Evolutionary conservation across 2,113 vertebrate genomes (phyloP), one percentile per base, ranked within the genome.

Genomic region (Dolichallabes microphthalmus): DNA sequence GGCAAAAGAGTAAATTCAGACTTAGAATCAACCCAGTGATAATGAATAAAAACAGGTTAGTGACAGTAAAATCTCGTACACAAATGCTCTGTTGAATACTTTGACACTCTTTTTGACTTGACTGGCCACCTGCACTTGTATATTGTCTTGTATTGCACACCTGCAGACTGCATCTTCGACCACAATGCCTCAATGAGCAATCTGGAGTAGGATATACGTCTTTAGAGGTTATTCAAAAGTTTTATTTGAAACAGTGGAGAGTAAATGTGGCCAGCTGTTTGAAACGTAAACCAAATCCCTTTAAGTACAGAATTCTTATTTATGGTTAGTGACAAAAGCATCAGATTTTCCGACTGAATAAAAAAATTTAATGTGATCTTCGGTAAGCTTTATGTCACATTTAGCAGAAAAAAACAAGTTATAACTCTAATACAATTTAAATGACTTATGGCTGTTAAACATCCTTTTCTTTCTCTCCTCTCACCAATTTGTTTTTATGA

Each of bases 401-500:
- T 35, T 4, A 35, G 1, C 27, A 68, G 6, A 30, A 27, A 68
- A 68, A 3, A 69, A 13, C 12, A 57, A 57, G 55, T 68, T 32
- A 12, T 12, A 17, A 20, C 17, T 11, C 32, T 20, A 39, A 71
- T 11, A 17, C 17, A 69, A 32, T 69, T 73, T 50, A 10, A 20
- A 73, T 73, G 20, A 73, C 11, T 73, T 73, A 73, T 11, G 14
- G 20, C 71, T n/a, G 50, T 39, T 74, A n/a, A 39, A 39, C 35
- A 71, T 13, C 69, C 2, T 0, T n/a, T 15, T 76, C 50, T 64
- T 50, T 66, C 71, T 80, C 71, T 79, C 86, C 68, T 80, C 71
- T 73, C 86, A 83, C 78, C 86, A 87, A 83, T 45, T 74, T 14
- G 25, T 63, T 60, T 64, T 39, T 8, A 8, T 63, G 22, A 19